Evolutionary conservation across 1,140 invertebrate genomes (phyloP), one percentile per base, ranked within the genome.

Genomic region (Hyposmocoma kahamanoa): DNA sequence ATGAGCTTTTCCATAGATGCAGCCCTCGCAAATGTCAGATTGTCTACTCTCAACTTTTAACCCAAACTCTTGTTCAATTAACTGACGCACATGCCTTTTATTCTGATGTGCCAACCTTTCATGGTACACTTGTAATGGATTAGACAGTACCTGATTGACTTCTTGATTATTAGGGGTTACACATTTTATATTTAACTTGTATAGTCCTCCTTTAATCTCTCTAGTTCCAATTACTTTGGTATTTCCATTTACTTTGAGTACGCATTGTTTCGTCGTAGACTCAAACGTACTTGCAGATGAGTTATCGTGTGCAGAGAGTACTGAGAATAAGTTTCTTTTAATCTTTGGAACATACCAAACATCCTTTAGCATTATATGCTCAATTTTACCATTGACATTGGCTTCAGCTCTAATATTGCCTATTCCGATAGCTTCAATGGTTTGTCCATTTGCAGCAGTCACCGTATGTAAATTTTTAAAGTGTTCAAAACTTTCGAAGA

Each of bases 1-100:
- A 48, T 60, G 46, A 21, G 56, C 20, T 17, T 53, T 50, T 49
- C 61, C 56, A 43, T 50, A 43, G 41, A 63, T 39, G 51, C 48
- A 43, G 41, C 46, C 42, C 26, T 43, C 41, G 50, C 44, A 47
- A 50, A 59, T 11, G 13, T 43, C 22, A 30, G 47, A 22, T 43
- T 38, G 15, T 13, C 2, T 11, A 22, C 22, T 26, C n/a, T n/a
- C n/a, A 11, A 21, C 44, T 6, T 41, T 47, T 26, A 59, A 38
- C 20, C 15, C 36, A 17, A 49, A 11, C 13, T 49, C 34, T 42
- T n/a, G 20, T 42, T 49, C 13, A 5, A 49, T 6, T 19, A 26
- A 6, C n/a, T 49, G 11, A 5, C 13, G 24, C 2, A 46, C 43
- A 32, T 46, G 43, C 13, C 3, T 3, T 21, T 32, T 34, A 32